phyloP scores from a whole-genome alignment of 2,888 invertebrate species.

The Rhimphoctona megacephalus region DNA sequence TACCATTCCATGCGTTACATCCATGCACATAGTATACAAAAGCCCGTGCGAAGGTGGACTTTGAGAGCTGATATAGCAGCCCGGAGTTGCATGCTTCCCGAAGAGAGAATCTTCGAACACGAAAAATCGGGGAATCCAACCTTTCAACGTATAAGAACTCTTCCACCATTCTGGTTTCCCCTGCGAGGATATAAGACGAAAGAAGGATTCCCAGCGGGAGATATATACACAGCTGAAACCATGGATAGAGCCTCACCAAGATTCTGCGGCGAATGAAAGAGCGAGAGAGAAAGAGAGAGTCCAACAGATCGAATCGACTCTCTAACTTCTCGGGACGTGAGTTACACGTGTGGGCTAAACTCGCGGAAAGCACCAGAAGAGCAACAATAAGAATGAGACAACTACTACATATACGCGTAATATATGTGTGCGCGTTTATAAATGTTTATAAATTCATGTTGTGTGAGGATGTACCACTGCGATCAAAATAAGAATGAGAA shows the following conservation, averaged over 20 bases:
- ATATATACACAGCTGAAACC: constrained; percentile 46
- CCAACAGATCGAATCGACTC: constrained; percentile 72
- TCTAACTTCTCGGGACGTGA: constrained; percentile 60
- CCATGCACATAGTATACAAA: constrained; percentile 24
- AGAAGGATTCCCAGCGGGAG: constrained; percentile 70
- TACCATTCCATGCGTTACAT: constrained; percentile 43
- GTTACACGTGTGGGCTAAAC: constrained; percentile 51
- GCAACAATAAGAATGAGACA: constrained; percentile 45
- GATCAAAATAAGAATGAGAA: constrained; percentile 20
- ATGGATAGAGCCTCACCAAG: constrained; percentile 17
- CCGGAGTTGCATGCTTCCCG: constrained; percentile 38
- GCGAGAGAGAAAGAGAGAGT: constrained; percentile 27
- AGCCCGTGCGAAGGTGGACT: constrained; percentile 52
- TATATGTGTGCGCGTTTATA: background rate
- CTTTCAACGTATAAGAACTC: constrained; percentile 56
- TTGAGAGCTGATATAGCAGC: constrained; percentile 62
- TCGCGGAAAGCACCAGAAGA: constrained; percentile 38
- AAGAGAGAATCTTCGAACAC: constrained; percentile 61
- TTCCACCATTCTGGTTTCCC: constrained; percentile 65
- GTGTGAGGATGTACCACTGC: constrained; percentile 1
- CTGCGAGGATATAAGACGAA: constrained; percentile 38
- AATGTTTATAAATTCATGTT: constrained; percentile 10
- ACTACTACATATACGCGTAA: background rate
- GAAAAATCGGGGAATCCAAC: constrained; percentile 65
- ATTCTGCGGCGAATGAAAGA: constrained; percentile 36